Percentiles rank a stretch among this genome's conserved stretches.
Conservation (phyloP, 2,113 vertebrate species). For the Shinisaurus crocodilurus region DNA sequence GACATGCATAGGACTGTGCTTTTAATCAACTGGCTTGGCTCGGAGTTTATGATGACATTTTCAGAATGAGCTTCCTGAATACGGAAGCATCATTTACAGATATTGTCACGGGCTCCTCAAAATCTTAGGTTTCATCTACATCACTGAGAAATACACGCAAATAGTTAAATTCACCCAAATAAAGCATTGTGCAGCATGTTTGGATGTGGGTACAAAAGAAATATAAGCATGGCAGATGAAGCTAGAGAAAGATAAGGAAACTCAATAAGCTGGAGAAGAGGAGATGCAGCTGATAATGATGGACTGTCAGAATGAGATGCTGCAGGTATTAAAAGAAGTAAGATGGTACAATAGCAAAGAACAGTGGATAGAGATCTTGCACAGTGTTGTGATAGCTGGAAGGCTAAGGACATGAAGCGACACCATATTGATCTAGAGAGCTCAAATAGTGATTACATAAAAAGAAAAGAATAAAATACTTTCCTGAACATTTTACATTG, state of each 20-base stretch:
- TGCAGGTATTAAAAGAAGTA: not conserved
- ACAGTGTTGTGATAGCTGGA: not conserved
- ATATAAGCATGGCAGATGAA: not conserved
- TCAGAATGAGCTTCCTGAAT: not conserved
- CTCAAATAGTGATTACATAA: not conserved
- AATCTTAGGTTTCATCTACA: not conserved
- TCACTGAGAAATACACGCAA: not conserved
- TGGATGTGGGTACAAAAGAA: not conserved
- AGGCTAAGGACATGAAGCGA: not conserved
- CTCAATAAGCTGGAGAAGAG: conserved; percentile 20
- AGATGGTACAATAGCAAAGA: not conserved
- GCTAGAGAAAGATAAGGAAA: not conserved
- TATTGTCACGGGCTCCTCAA: no score
- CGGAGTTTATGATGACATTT: not conserved
- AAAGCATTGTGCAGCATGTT: not conserved
- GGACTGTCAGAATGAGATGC: not conserved
- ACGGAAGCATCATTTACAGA: not conserved
- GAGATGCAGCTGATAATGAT: not conserved
- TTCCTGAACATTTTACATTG: not conserved
- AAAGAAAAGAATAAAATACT: not conserved
- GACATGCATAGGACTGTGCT: not conserved
- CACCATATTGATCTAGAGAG: not conserved
- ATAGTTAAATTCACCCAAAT: not conserved
- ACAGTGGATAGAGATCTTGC: not conserved
- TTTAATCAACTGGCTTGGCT: not conserved